A percentile compares a stretch with the other conserved stretches of the same genome.
Evolutionary conservation across 2,888 invertebrate genomes (phyloP).

Genomic region (Margaritifera margaritifera): DNA sequence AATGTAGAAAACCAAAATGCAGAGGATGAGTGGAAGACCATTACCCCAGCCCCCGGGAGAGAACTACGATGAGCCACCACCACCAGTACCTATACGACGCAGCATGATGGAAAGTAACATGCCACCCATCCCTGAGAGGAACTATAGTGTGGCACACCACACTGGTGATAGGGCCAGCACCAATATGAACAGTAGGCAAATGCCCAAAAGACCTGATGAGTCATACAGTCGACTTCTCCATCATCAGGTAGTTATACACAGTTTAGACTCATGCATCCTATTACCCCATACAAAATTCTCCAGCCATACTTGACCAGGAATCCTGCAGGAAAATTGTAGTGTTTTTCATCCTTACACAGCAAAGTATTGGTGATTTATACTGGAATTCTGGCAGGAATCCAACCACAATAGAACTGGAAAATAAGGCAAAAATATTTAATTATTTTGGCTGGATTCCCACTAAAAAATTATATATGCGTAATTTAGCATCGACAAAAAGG

Average conservation of each 20-base stretch:
- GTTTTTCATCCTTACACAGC: too few species aligned
- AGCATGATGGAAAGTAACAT: constrained; percentile 1
- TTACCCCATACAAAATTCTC: too few species aligned
- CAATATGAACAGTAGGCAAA: constrained; percentile 29
- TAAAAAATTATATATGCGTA: too few species aligned
- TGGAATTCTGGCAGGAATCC: too few species aligned
- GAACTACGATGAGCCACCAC: not conserved
- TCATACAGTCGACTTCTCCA: constrained; percentile 43
- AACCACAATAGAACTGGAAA: too few species aligned
- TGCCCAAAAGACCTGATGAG: constrained; percentile 44
- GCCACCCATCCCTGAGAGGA: constrained; percentile 42
- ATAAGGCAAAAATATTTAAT: too few species aligned
- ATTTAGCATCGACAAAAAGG: too few species aligned
- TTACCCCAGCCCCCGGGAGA: constrained; percentile 17
- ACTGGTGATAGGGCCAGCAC: not conserved
- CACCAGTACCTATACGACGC: not conserved
- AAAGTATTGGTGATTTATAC: too few species aligned
- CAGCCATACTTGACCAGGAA: too few species aligned
- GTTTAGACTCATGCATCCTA: too few species aligned
- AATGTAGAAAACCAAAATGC: not conserved
- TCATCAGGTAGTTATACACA: constrained; percentile 33
- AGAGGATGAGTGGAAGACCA: constrained; percentile 14
- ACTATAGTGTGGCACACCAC: constrained; percentile 30
- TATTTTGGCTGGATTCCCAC: too few species aligned
- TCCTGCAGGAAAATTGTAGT: too few species aligned